Evolutionary conservation across 2,888 invertebrate species (phyloP).

Genomic region (Tholera decimalis): DNA sequence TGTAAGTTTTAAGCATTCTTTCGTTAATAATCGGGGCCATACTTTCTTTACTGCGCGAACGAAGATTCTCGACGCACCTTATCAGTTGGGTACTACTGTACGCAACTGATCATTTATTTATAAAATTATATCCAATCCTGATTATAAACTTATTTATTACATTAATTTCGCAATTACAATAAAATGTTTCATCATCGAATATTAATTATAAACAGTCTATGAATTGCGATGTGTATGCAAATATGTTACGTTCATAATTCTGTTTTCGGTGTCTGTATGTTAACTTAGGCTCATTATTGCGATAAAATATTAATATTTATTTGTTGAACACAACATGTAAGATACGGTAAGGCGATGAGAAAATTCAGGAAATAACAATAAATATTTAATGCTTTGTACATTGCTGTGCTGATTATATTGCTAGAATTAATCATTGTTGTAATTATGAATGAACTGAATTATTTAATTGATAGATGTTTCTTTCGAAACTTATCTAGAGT

Average conservation of each 20-base stretch:
- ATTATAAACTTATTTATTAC: slow-evolving; percentile 47
- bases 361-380: slow-evolving; percentile 70
- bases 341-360: slow-evolving; percentile 60
- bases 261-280: slow-evolving; percentile 72
- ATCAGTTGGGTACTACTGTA: too few species aligned
- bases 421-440: slow-evolving; percentile 67
- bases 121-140: slow-evolving; percentile 45
- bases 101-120: slow-evolving; percentile 58
- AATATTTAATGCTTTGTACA: slow-evolving; percentile 76
- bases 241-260: slow-evolving; percentile 65
- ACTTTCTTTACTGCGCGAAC: too few species aligned
- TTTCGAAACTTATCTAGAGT: slow-evolving; percentile 62
- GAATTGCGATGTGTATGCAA: slow-evolving; percentile 59
- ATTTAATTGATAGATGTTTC: slow-evolving; percentile 70
- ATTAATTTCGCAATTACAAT: slow-evolving; percentile 48
- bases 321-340: slow-evolving; percentile 69
- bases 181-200: slow-evolving; percentile 59
- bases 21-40: too few species aligned
- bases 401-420: slow-evolving; percentile 70
- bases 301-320: slow-evolving; percentile 72
- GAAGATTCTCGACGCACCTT: too few species aligned
- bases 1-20: too few species aligned
- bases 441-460: slow-evolving; percentile 75
- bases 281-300: slow-evolving; percentile 65
- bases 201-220: slow-evolving; percentile 48